Conservation (phyloP, 1,140 invertebrate species). For the Brachionus calyciflorus region DNA sequence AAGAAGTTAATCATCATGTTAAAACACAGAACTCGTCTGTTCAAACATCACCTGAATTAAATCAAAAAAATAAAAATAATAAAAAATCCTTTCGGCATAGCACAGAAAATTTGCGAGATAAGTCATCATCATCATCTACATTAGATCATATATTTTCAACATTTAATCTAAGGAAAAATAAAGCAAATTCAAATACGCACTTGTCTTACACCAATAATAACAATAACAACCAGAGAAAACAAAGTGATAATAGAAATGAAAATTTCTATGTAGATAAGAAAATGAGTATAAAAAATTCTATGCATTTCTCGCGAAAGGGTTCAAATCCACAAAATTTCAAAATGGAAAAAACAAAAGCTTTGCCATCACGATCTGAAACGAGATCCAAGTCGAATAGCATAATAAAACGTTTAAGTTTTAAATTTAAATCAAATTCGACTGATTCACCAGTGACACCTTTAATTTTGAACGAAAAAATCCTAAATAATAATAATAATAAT, state of each 20-base stretch:
- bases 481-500: neutral
- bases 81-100: conserved; percentile 9
- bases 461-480: neutral
- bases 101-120: neutral
- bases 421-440: conserved; percentile 39
- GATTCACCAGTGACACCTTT: neutral
- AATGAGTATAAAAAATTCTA: conserved; percentile 18
- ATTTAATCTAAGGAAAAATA: conserved; percentile 20
- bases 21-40: too few relatives aligned
- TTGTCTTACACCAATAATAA: neutral
- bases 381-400: conserved; percentile 16
- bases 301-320: conserved; percentile 1
- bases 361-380: neutral
- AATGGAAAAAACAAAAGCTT: neutral
- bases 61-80: neutral
- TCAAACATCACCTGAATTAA: too few relatives aligned
- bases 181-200: conserved; percentile 29
- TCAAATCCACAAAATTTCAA: neutral
- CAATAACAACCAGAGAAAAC: neutral
- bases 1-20: too few relatives aligned
- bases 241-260: neutral
- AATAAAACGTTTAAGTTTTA: conserved; percentile 39
- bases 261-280: neutral
- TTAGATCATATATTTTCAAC: conserved; percentile 15
- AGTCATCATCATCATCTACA: neutral